Evolutionary conservation across 2,113 vertebrate species (phyloP).

Genomic region (Rallus limicola): DNA sequence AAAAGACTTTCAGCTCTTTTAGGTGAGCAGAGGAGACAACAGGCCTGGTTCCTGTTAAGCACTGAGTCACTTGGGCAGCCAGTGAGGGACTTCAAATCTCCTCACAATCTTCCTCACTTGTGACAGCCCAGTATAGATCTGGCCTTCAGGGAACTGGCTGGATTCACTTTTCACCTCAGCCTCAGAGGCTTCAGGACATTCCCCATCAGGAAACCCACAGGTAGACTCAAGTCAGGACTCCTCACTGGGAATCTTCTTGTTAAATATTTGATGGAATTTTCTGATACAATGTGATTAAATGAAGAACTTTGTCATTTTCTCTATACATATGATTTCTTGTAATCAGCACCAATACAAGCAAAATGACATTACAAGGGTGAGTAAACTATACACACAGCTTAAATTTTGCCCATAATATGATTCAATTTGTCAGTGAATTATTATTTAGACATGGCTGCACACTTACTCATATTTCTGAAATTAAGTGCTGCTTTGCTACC

Average conservation of each 20-base stretch:
- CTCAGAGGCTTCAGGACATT: not conserved
- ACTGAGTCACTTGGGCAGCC: not conserved
- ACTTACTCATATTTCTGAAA: not conserved
- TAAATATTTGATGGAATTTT: not conserved
- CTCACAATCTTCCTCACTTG: not conserved
- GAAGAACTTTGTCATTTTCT: not conserved
- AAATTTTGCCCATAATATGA: not conserved
- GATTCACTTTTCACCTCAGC: not conserved
- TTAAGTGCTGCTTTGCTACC: not conserved
- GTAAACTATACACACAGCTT: not conserved
- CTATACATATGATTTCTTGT: not conserved
- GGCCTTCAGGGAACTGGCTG: not conserved
- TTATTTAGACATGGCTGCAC: not conserved
- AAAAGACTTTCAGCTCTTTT: not conserved
- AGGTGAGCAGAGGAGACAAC: accelerated
- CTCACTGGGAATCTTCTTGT: not conserved
- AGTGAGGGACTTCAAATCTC: not conserved
- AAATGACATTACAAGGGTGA: conserved; percentile 27
- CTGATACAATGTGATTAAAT: not conserved
- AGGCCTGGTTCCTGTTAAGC: accelerated
- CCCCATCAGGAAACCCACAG: not conserved
- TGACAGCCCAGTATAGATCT: not conserved
- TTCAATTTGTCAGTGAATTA: not conserved
- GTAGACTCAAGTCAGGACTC: not conserved
- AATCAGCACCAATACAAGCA: not conserved